Conservation (phyloP, 2,113 vertebrate genomes). For the Oncorhynchus nerka region DNA sequence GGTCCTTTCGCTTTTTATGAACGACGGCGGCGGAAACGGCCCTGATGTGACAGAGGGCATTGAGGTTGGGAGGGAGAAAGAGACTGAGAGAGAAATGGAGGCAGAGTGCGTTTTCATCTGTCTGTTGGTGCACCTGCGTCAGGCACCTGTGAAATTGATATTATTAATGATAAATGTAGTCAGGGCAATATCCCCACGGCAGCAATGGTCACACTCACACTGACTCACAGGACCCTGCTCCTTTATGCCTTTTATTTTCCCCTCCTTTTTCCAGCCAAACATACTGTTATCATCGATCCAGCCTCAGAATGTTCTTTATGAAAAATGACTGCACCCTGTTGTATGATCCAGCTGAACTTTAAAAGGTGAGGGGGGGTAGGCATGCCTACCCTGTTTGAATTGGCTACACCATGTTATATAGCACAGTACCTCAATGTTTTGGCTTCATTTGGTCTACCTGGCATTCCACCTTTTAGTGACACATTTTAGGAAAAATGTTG, state of each 20-base stretch:
- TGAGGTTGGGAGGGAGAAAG: neutral
- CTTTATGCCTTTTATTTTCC: too few relatives aligned
- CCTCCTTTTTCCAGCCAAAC: neutral
- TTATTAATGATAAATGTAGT: conserved; percentile 53
- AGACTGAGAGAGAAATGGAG: neutral
- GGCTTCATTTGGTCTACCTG: too few relatives aligned
- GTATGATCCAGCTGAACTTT: too few relatives aligned
- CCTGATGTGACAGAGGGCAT: neutral
- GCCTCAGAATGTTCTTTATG: neutral
- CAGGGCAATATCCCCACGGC: conserved; percentile 40
- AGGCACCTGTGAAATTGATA: conserved; percentile 55
- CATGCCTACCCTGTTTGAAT: too few relatives aligned
- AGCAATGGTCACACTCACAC: conserved; percentile 1
- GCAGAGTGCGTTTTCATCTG: conserved; percentile 9
- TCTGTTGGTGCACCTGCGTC: conserved; percentile 42
- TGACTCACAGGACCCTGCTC: neutral
- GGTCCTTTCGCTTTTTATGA: conserved; percentile 6
- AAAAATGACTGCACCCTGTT: neutral
- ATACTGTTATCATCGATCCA: neutral
- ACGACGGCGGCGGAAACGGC: neutral
- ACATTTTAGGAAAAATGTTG: too few relatives aligned
- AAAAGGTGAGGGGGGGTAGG: too few relatives aligned
- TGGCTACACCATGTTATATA: too few relatives aligned
- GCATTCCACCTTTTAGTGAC: too few relatives aligned
- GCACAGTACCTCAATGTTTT: too few relatives aligned